Evolutionary conservation across 2,888 invertebrate species (phyloP).

Genomic region (Tromatobia lineatoria): DNA sequence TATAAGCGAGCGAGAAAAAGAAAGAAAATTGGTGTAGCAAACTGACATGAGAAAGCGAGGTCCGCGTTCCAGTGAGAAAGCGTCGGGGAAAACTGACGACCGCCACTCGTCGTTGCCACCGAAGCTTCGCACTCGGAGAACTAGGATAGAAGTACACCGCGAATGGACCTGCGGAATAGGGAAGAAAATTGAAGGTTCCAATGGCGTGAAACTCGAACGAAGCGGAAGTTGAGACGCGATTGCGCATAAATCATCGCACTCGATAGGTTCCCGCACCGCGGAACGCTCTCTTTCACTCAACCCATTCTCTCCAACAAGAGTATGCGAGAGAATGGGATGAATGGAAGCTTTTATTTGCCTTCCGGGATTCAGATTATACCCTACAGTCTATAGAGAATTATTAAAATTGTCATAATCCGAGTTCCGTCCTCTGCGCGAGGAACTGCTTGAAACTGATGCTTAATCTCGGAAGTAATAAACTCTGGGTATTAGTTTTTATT

Average conservation of each 20-base stretch:
- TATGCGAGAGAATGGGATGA: slow-evolving; percentile 10
- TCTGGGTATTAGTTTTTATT: slow-evolving; percentile 12
- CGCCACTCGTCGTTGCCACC: slow-evolving; percentile 9
- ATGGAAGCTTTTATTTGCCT: slow-evolving; percentile 59
- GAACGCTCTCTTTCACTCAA: not conserved
- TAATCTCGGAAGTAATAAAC: slow-evolving; percentile 5
- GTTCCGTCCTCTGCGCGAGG: not conserved
- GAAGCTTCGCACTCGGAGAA: not conserved
- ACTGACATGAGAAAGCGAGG: slow-evolving; percentile 40
- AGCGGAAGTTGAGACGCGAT: slow-evolving; percentile 69
- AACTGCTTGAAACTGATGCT: slow-evolving; percentile 59
- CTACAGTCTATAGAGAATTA: slow-evolving; percentile 59
- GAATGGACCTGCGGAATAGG: not conserved
- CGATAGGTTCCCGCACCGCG: slow-evolving; percentile 49
- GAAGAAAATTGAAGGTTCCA: slow-evolving; percentile 39
- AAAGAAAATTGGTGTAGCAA: slow-evolving; percentile 54
- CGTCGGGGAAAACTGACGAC: slow-evolving; percentile 35
- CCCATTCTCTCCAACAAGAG: too few relatives aligned
- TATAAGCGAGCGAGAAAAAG: slow-evolving; percentile 25
- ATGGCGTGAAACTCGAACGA: slow-evolving; percentile 60
- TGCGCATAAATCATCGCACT: slow-evolving; percentile 71
- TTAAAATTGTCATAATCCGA: slow-evolving; percentile 62
- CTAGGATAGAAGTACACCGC: slow-evolving; percentile 11
- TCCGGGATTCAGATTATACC: slow-evolving; percentile 48
- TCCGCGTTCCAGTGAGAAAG: slow-evolving; percentile 9